Evolutionary conservation across 1,140 invertebrate species (phyloP).

Genomic region (Penaeus japonicus): DNA sequence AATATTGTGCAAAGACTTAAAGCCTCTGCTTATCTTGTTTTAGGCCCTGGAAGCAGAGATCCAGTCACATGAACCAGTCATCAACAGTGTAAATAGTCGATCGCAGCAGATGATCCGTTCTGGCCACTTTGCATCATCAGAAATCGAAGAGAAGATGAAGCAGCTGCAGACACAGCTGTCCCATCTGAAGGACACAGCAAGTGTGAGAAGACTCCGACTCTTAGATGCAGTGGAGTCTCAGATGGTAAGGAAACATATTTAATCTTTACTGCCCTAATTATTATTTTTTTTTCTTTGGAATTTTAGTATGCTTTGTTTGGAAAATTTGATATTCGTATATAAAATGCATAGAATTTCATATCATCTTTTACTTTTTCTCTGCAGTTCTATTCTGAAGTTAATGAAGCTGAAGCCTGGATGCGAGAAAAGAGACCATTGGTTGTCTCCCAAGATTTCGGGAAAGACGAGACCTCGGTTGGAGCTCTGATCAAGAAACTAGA

Average conservation of each 20-base stretch:
- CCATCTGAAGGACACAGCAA: conserved; percentile 75
- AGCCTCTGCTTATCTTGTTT: neutral
- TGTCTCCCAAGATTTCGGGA: conserved; percentile 79
- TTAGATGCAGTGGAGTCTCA: conserved; percentile 86
- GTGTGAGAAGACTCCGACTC: conserved; percentile 75
- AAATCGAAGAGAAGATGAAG: conserved; percentile 74
- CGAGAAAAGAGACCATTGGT: conserved; percentile 81
- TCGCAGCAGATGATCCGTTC: conserved; percentile 82
- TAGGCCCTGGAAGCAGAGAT: conserved; percentile 85
- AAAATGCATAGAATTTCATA: neutral
- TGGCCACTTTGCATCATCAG: conserved; percentile 80
- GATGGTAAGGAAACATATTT: conserved; percentile 68
- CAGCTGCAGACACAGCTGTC: conserved; percentile 74
- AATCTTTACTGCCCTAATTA: neutral
- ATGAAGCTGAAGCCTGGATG: conserved; percentile 88
- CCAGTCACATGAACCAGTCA: conserved; percentile 80
- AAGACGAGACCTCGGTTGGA: conserved; percentile 87
- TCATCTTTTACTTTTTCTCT: conserved; percentile 58
- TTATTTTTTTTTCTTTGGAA: neutral
- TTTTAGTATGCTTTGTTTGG: neutral
- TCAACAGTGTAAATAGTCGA: conserved; percentile 74
- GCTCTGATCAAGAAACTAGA: conserved; percentile 80
- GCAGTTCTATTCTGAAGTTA: conserved; percentile 84
- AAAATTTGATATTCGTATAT: neutral
- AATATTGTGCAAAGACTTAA: neutral